Percentiles rank a stretch among this genome's conserved stretches.
These are phyloP conservation scores for Ischnura elegans DNA, from an alignment of 2,888 invertebrate species.

Conservation along the genomic window DNA sequence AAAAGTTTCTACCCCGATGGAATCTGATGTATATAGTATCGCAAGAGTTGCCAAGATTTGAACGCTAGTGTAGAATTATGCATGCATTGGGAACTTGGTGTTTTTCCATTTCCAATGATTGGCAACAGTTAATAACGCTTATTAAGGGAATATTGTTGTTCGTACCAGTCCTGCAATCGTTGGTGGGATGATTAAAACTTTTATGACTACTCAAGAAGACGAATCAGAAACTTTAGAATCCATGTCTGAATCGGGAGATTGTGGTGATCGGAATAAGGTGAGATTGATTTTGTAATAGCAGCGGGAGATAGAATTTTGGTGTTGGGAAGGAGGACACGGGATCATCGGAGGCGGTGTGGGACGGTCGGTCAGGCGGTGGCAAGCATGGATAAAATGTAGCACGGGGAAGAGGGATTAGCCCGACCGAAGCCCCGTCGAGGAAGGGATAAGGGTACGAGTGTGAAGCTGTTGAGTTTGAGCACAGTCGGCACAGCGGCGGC, in stretches of 20 bases:
- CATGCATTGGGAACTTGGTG: too few species aligned
- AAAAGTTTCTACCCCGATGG: too few species aligned
- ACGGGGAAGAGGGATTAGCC: neutral
- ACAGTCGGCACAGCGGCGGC: constrained; percentile 3
- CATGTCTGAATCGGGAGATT: neutral
- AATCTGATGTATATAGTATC: too few species aligned
- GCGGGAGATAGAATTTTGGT: neutral
- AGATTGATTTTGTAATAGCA: neutral
- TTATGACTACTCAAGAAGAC: neutral
- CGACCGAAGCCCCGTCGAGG: neutral
- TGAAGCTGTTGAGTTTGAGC: neutral
- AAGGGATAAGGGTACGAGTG: neutral
- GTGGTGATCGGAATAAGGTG: neutral
- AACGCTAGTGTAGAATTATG: too few species aligned
- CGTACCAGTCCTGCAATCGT: neutral
- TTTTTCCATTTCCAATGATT: too few species aligned
- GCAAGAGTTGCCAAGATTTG: too few species aligned
- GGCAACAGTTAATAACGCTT: too few species aligned
- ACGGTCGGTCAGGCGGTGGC: constrained; percentile 22
- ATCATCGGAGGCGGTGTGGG: neutral
- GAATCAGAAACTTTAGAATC: neutral
- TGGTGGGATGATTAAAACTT: neutral
- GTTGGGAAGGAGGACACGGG: neutral
- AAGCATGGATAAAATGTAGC: constrained; percentile 5
- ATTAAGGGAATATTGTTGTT: too few species aligned